A percentile compares a stretch with the other conserved stretches of the same genome.
phyloP scores from a whole-genome alignment of 1,140 invertebrate species.

The Oryctes rhinoceros region DNA sequence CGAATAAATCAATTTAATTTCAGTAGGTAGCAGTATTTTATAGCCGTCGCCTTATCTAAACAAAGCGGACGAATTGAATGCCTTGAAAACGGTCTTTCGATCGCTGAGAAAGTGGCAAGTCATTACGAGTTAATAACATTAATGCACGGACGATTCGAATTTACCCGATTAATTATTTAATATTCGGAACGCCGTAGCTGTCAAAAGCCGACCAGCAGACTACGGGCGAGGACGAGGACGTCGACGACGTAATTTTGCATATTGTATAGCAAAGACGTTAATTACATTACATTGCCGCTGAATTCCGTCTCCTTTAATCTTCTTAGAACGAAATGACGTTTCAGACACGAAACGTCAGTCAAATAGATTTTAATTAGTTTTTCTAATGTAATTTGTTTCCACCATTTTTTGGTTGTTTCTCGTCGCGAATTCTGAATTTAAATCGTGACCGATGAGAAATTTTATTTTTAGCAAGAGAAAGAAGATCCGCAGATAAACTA shows the following conservation, averaged over 20 bases:
- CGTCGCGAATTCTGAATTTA: too few species aligned
- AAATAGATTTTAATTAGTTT: too few species aligned
- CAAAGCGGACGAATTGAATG: not conserved
- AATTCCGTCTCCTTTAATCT: conserved; percentile 4
- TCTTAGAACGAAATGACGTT: not conserved
- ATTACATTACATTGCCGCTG: not conserved
- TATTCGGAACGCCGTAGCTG: not conserved
- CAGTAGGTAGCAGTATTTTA: not conserved
- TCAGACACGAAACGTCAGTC: not conserved
- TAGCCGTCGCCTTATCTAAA: not conserved
- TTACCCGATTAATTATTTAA: not conserved
- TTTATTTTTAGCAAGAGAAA: too few species aligned
- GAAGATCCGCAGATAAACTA: too few species aligned
- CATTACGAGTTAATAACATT: conserved; percentile 3
- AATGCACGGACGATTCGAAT: not conserved
- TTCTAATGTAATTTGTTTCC: too few species aligned
- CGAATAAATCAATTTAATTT: not conserved
- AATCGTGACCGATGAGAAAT: too few species aligned
- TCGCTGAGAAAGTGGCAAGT: not conserved
- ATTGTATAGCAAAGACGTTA: not conserved
- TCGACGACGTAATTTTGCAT: conserved; percentile 11
- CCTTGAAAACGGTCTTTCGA: not conserved
- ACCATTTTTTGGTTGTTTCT: too few species aligned
- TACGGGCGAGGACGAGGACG: not conserved
- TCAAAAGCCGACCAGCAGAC: not conserved